phyloP scores from a whole-genome alignment of 1,140 invertebrate genomes.

The Eriosoma lanigerum region DNA sequence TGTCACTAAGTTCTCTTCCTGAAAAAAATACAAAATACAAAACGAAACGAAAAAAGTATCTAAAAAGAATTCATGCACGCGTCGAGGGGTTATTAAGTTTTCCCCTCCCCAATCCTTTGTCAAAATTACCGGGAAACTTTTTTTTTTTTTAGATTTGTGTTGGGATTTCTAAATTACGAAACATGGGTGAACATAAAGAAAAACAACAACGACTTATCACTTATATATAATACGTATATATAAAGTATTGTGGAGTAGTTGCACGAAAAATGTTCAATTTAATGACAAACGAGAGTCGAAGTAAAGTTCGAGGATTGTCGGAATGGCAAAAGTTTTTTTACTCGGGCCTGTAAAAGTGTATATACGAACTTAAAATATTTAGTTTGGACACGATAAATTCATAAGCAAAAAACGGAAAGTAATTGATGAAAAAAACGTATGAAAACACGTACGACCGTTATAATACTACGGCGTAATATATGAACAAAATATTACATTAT shows the following conservation, averaged over 20 bases:
- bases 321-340: conserved; percentile 36
- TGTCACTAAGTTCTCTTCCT: conserved; percentile 22
- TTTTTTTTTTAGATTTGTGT: background rate
- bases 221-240: background rate
- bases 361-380: conserved; percentile 18
- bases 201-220: background rate
- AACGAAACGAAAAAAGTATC: conserved; percentile 7
- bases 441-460: background rate
- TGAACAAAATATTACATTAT: too few relatives aligned
- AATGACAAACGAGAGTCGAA: conserved; percentile 14
- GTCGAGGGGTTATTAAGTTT: conserved; percentile 44
- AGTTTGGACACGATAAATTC: conserved; percentile 3
- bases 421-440: background rate
- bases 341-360: background rate
- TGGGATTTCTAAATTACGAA: conserved; percentile 41
- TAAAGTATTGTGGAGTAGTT: background rate
- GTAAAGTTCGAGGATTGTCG: conserved; percentile 33
- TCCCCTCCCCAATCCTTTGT: conserved; percentile 1
- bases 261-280: conserved; percentile 37
- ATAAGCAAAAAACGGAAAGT: background rate
- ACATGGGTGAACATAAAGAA: conserved; percentile 40
- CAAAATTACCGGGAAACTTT: conserved; percentile 40
- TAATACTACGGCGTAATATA: background rate
- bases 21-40: conserved; percentile 3
- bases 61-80: conserved; percentile 30